A percentile compares a stretch with the other conserved stretches of the same genome.
phyloP scores from a whole-genome alignment of 2,888 invertebrate species.

The Tenthredo distinguenda region DNA sequence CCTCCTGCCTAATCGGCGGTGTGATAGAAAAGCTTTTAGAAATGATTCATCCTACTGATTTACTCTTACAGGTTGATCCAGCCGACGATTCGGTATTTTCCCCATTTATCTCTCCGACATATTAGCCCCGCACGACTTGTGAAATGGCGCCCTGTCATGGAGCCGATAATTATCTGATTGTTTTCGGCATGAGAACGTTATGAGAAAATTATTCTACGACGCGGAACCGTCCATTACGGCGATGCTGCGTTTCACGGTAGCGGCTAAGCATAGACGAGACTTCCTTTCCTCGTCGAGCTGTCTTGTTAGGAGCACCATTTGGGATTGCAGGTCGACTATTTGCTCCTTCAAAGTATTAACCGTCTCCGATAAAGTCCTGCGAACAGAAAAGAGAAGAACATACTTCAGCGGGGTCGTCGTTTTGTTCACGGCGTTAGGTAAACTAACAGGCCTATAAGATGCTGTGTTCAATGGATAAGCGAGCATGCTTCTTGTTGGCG shows the following conservation, averaged over 20 bases:
- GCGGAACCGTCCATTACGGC: constrained; percentile 68
- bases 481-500: neutral
- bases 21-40: neutral
- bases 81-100: neutral
- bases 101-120: neutral
- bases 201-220: constrained; percentile 58
- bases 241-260: constrained; percentile 74
- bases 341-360: constrained; percentile 89
- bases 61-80: neutral
- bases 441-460: neutral
- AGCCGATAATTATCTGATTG: neutral
- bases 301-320: constrained; percentile 81
- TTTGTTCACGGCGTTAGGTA: neutral
- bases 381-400: constrained; percentile 76
- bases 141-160: neutral
- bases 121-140: neutral
- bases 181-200: neutral
- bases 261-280: constrained; percentile 77
- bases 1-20: neutral
- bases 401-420: neutral
- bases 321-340: constrained; percentile 83
- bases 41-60: neutral
- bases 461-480: neutral
- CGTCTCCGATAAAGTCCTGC: constrained; percentile 87
- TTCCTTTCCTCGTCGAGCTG: constrained; percentile 86